Evolutionary conservation across 2,113 vertebrate species (phyloP).

Genomic region (Silurus asotus): DNA sequence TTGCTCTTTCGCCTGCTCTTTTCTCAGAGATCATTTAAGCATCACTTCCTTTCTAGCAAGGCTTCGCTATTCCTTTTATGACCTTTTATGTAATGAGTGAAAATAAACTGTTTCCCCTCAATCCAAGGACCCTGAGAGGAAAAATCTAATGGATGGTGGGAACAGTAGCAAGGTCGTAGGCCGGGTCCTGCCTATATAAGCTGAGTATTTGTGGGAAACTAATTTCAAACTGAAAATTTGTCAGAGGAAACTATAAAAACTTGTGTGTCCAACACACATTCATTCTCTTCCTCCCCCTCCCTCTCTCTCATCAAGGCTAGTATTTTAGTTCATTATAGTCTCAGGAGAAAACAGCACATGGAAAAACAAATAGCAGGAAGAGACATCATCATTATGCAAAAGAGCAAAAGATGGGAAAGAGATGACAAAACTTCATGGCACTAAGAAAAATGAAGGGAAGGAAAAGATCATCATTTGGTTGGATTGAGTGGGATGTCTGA

Average conservation of each 20-base stretch:
- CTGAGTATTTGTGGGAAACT: constrained; percentile 50
- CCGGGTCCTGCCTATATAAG: constrained; percentile 14
- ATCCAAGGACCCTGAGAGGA: constrained; percentile 52
- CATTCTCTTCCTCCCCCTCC: background rate
- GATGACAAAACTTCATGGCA: background rate
- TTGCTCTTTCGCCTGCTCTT: background rate
- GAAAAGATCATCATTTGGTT: background rate
- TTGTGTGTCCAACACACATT: background rate
- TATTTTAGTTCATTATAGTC: background rate
- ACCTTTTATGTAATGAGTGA: constrained; percentile 38
- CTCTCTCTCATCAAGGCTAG: background rate
- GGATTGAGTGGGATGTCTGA: background rate
- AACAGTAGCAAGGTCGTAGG: constrained; percentile 17
- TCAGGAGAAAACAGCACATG: background rate
- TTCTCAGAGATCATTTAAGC: background rate
- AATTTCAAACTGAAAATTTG: background rate
- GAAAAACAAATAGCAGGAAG: background rate
- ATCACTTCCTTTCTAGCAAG: background rate
- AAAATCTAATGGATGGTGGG: constrained; percentile 22
- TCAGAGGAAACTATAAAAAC: constrained; percentile 21
- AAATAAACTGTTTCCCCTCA: constrained; percentile 24
- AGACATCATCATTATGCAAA: background rate
- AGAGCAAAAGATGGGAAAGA: background rate
- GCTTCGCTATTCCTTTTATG: background rate
- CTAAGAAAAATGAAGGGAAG: background rate